Base-by-base conservation (phyloP, 2,888 invertebrate genomes). In the Ormia ochracea region DNA sequence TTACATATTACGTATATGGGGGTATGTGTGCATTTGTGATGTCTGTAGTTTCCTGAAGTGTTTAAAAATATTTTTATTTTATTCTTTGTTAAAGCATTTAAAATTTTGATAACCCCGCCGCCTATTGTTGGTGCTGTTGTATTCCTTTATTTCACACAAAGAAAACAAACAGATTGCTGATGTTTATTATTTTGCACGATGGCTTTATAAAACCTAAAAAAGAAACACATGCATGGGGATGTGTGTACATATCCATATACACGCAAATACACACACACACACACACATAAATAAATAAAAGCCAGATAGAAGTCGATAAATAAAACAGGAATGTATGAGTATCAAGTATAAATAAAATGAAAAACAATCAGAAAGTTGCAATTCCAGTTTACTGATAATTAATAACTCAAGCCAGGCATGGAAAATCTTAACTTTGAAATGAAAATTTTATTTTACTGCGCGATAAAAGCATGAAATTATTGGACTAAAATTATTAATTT, bases 21-120 rank as follows among this genome's bases (percentile, higher is more conserved):
- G n/a, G n/a, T n/a, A n/a, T n/a, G n/a, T n/a, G n/a, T n/a, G n/a
- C n/a, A n/a, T n/a, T n/a, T n/a, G n/a, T n/a, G n/a, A n/a, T n/a
- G n/a, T n/a, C n/a, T n/a, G n/a, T n/a, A n/a, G 21, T 45, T 26
- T 12, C 26, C 26, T 48, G n/a, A n/a, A 14, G 23, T 50, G 9
- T 14, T 36, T 36, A 10, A 36, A 1, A 19, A 21, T 9, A 4
- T 45, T 45, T 45, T 45, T 23, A 5, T 45, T 9, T 31, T 45
- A 19, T 45, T 61, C 28, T 31, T 45, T 31, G 45, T 59, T 12
- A 52, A 65, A 58, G 38, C 28, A 36, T 54, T 41, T 21, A 26
- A 52, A 59, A 28, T 56, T 54, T 6, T 50, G 79, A 79, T 79
- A 79, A 75, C 79, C 79, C 79, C 70, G 75, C 70, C 75, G 68